These are phyloP conservation scores for Oreochromis mossambicus DNA, from an alignment of 2,797 vertebrate genomes.

Conservation along the genomic window DNA sequence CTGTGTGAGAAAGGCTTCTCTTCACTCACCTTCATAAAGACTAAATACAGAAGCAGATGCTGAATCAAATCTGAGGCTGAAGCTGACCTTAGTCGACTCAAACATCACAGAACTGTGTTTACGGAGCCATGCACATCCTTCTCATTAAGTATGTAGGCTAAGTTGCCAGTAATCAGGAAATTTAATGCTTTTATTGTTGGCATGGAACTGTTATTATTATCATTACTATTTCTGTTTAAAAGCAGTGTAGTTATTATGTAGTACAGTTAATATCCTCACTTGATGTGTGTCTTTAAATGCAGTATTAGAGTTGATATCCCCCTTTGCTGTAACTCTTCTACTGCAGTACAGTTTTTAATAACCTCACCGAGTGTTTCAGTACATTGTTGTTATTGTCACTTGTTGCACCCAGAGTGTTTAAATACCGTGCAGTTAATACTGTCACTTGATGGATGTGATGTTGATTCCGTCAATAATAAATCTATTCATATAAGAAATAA, in stretches of 20 bases:
- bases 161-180: not conserved
- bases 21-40: slow-evolving; percentile 1
- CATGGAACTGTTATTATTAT: not conserved
- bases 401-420: not conserved
- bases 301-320: not conserved
- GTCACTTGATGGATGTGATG: not conserved
- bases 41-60: slow-evolving; percentile 5
- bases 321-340: not conserved
- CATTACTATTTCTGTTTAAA: not conserved
- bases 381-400: not conserved
- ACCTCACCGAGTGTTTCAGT: not conserved
- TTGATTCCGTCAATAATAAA: not conserved
- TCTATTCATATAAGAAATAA: not conserved
- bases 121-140: not conserved
- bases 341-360: not conserved
- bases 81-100: not conserved
- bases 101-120: not conserved
- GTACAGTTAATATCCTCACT: not conserved
- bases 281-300: not conserved
- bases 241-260: not conserved
- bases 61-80: slow-evolving; percentile 14
- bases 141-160: not conserved
- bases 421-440: not conserved
- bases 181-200: not conserved
- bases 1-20: slow-evolving; percentile 26